Conservation (phyloP, 2,888 invertebrate genomes). For the Siphonodentalium dalli region DNA sequence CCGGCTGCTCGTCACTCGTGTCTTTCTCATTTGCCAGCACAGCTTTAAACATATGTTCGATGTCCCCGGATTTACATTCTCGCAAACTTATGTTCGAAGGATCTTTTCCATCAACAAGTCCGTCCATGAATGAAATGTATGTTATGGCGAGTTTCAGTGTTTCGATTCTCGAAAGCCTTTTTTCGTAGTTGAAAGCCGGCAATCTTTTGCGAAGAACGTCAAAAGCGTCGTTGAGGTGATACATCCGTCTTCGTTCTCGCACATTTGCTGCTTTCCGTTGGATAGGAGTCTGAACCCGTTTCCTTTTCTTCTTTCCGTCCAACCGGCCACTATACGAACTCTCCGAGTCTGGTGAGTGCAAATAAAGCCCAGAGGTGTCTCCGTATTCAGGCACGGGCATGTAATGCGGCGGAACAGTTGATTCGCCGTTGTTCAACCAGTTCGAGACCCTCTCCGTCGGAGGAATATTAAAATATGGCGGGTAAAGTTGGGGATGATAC, state of each 20-base stretch:
- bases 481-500: too few relatives aligned
- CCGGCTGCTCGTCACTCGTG: too few relatives aligned
- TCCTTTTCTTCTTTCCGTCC: conserved; percentile 50
- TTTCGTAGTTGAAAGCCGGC: conserved; percentile 59
- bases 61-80: conserved; percentile 14
- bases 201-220: conserved; percentile 51
- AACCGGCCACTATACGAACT: too few relatives aligned
- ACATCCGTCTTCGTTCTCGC: conserved; percentile 55
- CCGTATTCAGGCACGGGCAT: too few relatives aligned
- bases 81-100: conserved; percentile 41
- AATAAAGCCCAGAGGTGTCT: too few relatives aligned
- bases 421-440: too few relatives aligned
- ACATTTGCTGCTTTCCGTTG: conserved; percentile 58
- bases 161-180: conserved; percentile 69
- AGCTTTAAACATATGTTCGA: too few relatives aligned
- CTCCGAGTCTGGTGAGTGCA: too few relatives aligned
- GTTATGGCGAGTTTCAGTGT: conserved; percentile 92
- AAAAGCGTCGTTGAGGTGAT: conserved; percentile 55
- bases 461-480: too few relatives aligned
- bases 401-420: too few relatives aligned
- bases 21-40: too few relatives aligned
- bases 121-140: conserved; percentile 96
- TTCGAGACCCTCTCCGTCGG: too few relatives aligned
- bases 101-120: conserved; percentile 69
- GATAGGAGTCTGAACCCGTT: conserved; percentile 45